These are phyloP conservation scores for Cebus imitator DNA, from an alignment of 2,113 vertebrate genomes.

Conservation along the genomic window DNA sequence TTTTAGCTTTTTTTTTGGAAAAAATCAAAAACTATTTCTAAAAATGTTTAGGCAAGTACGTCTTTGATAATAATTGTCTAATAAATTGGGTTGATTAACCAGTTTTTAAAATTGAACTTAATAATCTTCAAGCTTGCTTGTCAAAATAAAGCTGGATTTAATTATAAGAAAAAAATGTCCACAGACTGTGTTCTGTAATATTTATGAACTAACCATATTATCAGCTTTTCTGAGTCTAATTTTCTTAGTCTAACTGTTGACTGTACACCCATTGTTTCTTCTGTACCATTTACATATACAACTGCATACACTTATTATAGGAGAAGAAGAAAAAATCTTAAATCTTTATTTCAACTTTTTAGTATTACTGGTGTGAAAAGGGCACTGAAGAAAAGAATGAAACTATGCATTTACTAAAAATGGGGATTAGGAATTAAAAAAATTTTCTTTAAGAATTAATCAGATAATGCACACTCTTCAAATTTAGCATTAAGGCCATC, in stretches of 20 bases:
- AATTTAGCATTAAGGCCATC: neutral
- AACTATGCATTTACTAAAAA: neutral
- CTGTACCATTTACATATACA: neutral
- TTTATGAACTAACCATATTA: neutral
- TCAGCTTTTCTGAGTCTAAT: neutral
- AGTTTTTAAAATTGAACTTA: neutral
- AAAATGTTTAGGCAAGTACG: slow-evolving; percentile 15
- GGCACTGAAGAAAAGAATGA: neutral
- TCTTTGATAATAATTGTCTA: neutral
- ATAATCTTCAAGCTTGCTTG: neutral
- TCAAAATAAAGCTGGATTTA: neutral
- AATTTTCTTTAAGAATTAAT: neutral
- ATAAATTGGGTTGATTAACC: neutral
- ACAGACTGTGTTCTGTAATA: neutral
- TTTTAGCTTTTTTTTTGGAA: neutral
- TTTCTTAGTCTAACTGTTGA: slow-evolving; percentile 23
- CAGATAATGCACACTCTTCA: rapidly evolving
- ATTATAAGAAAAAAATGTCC: neutral
- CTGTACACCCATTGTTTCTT: neutral
- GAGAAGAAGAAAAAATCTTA: neutral
- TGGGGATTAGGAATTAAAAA: neutral
- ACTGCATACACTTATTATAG: neutral
- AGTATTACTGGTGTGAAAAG: slow-evolving; percentile 9
- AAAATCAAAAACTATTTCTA: neutral
- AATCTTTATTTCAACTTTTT: neutral